Evolutionary conservation across 1,140 invertebrate species (phyloP).

Genomic region (Pygmarrhopalites habei): DNA sequence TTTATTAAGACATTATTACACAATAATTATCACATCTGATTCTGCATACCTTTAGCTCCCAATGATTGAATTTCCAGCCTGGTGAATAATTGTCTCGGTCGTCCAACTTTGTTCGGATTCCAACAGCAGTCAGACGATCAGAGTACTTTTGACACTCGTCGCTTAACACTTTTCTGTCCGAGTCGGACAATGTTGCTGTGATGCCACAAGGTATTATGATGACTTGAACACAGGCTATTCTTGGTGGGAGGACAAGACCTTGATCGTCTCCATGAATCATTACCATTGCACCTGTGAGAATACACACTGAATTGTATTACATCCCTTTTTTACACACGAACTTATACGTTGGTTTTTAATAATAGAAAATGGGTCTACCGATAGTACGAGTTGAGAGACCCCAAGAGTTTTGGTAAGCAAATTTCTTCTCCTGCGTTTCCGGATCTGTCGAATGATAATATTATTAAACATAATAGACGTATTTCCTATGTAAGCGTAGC

Average conservation of each 20-base stretch:
- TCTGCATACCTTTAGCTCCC: slow-evolving; percentile 91
- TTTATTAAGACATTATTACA: background rate
- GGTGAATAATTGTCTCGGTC: slow-evolving; percentile 93
- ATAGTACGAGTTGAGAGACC: slow-evolving; percentile 94
- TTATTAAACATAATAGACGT: no score
- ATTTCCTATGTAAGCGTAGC: no score
- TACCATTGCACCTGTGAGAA: slow-evolving; percentile 71
- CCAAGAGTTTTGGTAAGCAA: slow-evolving; percentile 97
- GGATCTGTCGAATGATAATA: no score
- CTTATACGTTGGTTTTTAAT: no score
- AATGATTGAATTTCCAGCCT: slow-evolving; percentile 99
- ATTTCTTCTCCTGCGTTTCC: slow-evolving; percentile 75
- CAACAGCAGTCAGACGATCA: slow-evolving; percentile 44
- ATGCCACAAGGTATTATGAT: slow-evolving; percentile 96
- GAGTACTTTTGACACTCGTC: slow-evolving; percentile 64
- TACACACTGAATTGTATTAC: no score
- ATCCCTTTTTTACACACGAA: no score
- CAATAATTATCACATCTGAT: no score
- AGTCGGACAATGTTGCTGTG: slow-evolving; percentile 66
- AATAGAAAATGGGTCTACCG: slow-evolving; percentile 46
- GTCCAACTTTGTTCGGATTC: slow-evolving; percentile 71
- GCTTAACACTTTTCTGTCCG: slow-evolving; percentile 62
- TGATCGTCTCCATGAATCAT: slow-evolving; percentile 97
- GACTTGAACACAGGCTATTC: slow-evolving; percentile 73
- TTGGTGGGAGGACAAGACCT: slow-evolving; percentile 92